Evolutionary conservation across 2,113 vertebrate species (phyloP).

Genomic region (Pseudopodoces humilis): DNA sequence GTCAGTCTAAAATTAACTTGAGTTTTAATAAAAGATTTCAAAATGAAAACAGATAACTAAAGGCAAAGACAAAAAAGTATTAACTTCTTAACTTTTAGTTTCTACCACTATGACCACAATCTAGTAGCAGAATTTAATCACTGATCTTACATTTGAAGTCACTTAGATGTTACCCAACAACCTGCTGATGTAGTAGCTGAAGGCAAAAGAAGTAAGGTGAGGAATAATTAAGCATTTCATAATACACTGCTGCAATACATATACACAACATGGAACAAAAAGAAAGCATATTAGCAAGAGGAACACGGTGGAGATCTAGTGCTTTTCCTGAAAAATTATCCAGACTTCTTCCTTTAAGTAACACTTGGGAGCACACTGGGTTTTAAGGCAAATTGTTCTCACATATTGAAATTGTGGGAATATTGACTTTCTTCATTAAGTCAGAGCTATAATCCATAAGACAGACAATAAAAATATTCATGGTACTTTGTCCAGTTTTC

Average conservation of each 20-base stretch:
- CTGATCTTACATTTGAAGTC: background rate
- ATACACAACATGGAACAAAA: background rate
- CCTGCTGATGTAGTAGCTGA: background rate
- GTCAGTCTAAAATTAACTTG: background rate
- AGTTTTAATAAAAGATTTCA: background rate
- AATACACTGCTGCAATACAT: background rate
- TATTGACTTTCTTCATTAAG: constrained; percentile 19
- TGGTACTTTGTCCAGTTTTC: background rate
- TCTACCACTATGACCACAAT: background rate
- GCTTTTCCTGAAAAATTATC: background rate
- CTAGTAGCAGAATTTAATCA: background rate
- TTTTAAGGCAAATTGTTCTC: background rate
- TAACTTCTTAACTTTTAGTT: background rate
- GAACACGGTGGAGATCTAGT: background rate
- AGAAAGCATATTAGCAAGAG: background rate
- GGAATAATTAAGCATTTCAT: background rate
- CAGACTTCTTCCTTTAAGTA: background rate
- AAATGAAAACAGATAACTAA: background rate
- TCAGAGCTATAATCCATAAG: background rate
- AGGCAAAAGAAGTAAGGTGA: background rate
- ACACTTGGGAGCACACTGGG: background rate
- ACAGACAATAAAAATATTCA: constrained; percentile 9
- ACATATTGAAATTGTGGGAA: background rate
- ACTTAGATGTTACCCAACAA: background rate
- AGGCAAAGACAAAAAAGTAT: background rate